Base-by-base conservation (phyloP, 2,113 vertebrate genomes). In the Alethe diademata region DNA sequence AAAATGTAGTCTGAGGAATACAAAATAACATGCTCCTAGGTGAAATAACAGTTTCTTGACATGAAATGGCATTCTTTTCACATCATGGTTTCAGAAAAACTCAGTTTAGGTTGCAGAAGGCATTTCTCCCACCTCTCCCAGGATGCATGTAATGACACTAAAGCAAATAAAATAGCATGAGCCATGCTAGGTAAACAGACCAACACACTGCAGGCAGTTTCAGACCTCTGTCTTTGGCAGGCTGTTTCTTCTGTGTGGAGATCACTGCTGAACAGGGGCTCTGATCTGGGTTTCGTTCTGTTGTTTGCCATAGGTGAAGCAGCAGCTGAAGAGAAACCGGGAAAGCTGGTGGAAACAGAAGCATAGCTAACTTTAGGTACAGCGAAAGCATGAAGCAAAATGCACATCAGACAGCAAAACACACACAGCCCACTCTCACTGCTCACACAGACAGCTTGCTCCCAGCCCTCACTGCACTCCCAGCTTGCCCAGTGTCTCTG, bases 121-220 rank as follows among this genome's bases (percentile, higher is more conserved):
- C 45, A 47, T 78, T 48, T 67, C 35, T 88, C 45, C 50, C 72
- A 71, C 56, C 67, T 86, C 82, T 95, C 82, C 40, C 64, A 80
- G 84, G 74, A 71, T 2, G 38, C 38, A 83, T 61, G 88, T 61
- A 94, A 80, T 56, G 89, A 87, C 86, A 89, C 78, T 91, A 86
- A 66, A 84, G n/a, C 40, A 95, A 96, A 95, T 65, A 92, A 86
- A 90, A 61, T 19, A 82, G 31, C 73, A 57, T 40, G 75, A 94
- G 70, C 87, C 73, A 53, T 36, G 58, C 45, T 64, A 85, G 54
- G 75, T 38, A 88, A 94, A 93, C 22, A 83, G n/a, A 57, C 31
- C 1, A 4, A 66, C 36, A 43, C 58, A 64, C 12, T 1, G 7
- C 82, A 74, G 51, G 53, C 47, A 56, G 31, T 70, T 83, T 86